Base-by-base conservation (phyloP, 2,888 invertebrate species). In the Chymomyza procnemis region DNA sequence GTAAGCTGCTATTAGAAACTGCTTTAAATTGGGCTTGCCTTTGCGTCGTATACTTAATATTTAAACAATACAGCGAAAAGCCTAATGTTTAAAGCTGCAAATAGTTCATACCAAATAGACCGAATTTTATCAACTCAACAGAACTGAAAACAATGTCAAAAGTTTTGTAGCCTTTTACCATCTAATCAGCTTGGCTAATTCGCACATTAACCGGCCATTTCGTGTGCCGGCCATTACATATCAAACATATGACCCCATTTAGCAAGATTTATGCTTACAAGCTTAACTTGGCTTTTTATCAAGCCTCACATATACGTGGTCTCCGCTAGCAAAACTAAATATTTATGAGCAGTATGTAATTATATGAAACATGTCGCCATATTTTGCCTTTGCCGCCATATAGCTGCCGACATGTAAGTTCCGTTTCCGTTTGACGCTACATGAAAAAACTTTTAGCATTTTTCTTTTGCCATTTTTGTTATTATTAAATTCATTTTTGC, bases 361-460 rank as follows among this genome's bases (percentile, higher is more conserved):
- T 75, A 78, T 69, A 75, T 61, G 67, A n/a, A 64, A 76, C 74
- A 75, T 74, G 71, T 83, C 67, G 74, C n/a, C 14, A 54, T 34
- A 14, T 19, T 61, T 34, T 41, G 26, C 21, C 14, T 41, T 19
- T 62, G 30, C n/a, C 47, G 18, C 3, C 54, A 34, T 18, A 48
- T 46, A 21, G 48, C 48, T 18, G 9, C 52, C 71, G 73, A 82
- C 83, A 74, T 75, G 80, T 60, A 61, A 76, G 74, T 75, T 85
- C 85, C 85, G 80, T 75, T 85, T 82, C 83, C 80, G 76, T 52
- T 62, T 69, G 55, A 5, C 18, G 19, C 16, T 71, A 83, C 82
- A 85, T 75, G 85, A 76, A 75, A 83, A 83, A 83, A 83, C 82
- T 83, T 85, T 83, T 78, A 80, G 76, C 76, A 73, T 71, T 85